These are phyloP conservation scores for Nylanderia fulva DNA, from an alignment of 1,140 invertebrate species.

Conservation along the genomic window DNA sequence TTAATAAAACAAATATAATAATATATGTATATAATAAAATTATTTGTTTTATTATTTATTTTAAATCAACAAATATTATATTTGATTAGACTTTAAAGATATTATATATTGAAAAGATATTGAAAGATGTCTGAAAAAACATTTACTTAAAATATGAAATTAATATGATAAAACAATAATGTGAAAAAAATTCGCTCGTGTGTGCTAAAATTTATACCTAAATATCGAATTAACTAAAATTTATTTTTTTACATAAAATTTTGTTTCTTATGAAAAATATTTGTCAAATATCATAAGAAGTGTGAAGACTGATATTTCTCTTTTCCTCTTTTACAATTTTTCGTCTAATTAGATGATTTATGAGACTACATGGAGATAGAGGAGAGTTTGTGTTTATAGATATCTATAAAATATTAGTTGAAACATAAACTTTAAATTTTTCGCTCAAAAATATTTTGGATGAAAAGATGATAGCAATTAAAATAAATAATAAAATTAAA, in stretches of 20 bases:
- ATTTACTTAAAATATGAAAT: too few species aligned
- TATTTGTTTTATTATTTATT: too few species aligned
- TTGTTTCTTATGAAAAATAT: neutral
- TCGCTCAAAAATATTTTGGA: neutral
- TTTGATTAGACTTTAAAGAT: too few species aligned
- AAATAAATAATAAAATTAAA: too few species aligned
- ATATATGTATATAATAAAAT: too few species aligned
- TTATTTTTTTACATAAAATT: neutral
- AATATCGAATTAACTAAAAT: neutral
- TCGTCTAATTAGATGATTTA: conserved; percentile 29
- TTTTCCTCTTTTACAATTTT: neutral
- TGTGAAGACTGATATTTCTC: neutral
- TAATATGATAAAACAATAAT: too few species aligned
- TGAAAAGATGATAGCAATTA: neutral
- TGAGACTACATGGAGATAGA: neutral
- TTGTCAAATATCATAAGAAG: conserved; percentile 8
- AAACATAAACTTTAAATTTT: conserved; percentile 15
- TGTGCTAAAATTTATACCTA: neutral
- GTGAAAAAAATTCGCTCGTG: too few species aligned
- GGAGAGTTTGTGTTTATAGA: neutral
- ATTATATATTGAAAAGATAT: too few species aligned
- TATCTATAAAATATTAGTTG: neutral
- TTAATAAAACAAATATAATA: too few species aligned
- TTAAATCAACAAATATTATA: too few species aligned
- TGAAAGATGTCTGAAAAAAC: too few species aligned